A percentile compares a stretch with the other conserved stretches of the same genome.
Evolutionary conservation across 2,113 vertebrate species (phyloP).

Genomic region (Colaptes auratus): DNA sequence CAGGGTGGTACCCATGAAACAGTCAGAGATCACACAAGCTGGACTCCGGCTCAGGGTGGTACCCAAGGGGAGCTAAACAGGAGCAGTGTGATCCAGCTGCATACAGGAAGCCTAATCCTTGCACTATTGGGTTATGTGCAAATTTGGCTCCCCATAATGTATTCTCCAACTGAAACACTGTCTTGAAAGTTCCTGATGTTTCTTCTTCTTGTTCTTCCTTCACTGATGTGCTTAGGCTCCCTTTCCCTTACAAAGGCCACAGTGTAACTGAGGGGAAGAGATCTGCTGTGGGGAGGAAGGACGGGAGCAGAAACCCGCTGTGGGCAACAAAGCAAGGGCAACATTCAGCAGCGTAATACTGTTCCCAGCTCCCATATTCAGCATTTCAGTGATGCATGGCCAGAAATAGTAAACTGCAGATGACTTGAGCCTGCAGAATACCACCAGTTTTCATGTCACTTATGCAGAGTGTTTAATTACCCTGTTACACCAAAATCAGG

Average conservation of each 20-base stretch:
- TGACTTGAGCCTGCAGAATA: background rate
- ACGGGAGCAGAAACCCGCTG: background rate
- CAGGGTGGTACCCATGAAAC: too few relatives aligned
- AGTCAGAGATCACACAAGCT: too few relatives aligned
- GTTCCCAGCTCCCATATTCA: background rate
- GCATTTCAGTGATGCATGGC: background rate
- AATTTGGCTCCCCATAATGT: background rate
- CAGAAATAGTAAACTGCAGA: background rate
- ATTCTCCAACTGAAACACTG: background rate
- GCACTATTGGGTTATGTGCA: background rate
- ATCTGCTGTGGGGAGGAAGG: accelerated
- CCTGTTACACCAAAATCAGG: background rate
- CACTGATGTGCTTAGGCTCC: background rate
- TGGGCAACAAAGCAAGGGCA: background rate
- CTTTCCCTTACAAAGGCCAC: background rate
- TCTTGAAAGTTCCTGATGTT: background rate
- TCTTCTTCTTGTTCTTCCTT: background rate
- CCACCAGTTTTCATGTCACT: background rate
- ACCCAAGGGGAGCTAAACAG: background rate
- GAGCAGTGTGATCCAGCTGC: background rate
- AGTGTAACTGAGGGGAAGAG: background rate
- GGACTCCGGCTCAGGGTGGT: too few relatives aligned
- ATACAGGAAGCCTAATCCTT: background rate
- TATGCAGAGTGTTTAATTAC: background rate
- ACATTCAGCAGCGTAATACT: background rate